phyloP scores from a whole-genome alignment of 2,888 invertebrate genomes.

The Polymixis lichenea region DNA sequence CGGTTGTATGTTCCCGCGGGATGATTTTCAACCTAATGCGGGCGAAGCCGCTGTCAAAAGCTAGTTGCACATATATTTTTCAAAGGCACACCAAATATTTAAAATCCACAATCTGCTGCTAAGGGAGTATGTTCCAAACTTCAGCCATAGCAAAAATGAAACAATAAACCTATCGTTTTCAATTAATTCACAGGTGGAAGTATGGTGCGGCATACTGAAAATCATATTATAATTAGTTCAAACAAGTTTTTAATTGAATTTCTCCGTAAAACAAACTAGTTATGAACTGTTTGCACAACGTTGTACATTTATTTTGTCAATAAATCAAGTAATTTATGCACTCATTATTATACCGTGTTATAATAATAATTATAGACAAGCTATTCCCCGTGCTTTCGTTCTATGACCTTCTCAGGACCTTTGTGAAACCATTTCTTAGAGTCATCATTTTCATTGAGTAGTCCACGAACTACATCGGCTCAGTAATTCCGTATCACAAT shows the following conservation, averaged over 20 bases:
- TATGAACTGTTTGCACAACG: slow-evolving; percentile 18
- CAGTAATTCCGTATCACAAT: neutral
- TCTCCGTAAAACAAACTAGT: slow-evolving; percentile 13
- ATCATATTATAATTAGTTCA: slow-evolving; percentile 54
- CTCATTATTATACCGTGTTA: neutral
- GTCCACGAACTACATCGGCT: neutral
- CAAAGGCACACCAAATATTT: neutral
- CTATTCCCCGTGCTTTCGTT: no score
- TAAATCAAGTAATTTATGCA: slow-evolving; percentile 25
- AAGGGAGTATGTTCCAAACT: neutral
- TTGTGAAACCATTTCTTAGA: neutral
- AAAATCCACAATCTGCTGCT: neutral
- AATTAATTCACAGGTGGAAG: slow-evolving; percentile 25
- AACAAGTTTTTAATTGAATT: slow-evolving; percentile 57
- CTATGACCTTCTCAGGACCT: neutral
- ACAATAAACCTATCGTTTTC: slow-evolving; percentile 10
- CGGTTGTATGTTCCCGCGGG: no score
- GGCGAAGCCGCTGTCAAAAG: no score
- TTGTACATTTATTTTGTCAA: slow-evolving; percentile 27
- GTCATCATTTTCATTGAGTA: neutral
- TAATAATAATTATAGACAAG: neutral
- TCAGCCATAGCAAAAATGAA: neutral
- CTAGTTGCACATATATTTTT: neutral
- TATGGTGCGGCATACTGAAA: neutral
- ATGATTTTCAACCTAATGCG: no score